Base-by-base conservation (phyloP, 2,113 vertebrate species). In the Pterocles gutturalis region DNA sequence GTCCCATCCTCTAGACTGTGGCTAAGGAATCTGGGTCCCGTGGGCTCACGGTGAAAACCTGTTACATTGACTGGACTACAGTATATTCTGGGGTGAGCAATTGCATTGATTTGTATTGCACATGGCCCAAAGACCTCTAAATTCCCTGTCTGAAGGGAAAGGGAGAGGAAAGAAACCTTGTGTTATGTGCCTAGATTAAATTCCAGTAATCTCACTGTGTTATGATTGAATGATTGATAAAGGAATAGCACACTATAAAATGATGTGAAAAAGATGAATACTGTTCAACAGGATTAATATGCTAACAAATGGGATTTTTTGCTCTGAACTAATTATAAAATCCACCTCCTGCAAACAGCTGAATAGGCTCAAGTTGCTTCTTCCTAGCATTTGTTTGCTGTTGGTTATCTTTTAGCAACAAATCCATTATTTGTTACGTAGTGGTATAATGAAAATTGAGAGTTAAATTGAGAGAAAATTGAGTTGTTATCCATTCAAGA, bases 21-120 rank as follows among this genome's bases (percentile, higher is more conserved):
- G 10, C 28, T 70, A n/a, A 66, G 19, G 48, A 41, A 5, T 18
- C 29, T 36, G 19, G 6, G 6, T 53, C 51, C 33, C 0, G 0
- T 70, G 29, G 26, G 13, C 29, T 83, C 36, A 71, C n/a, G 16
- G 4, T 46, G 7, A 58, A 66, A 87, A 49, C 22, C 60, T n/a
- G 1, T 25, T 81, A 10, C 9, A 3, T 9, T 41, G 54, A 31
- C 31, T 55, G 28, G 48, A 33, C 22, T 49, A 15, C 16, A 55
- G 22, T 18, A 51, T 48, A 36, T 38, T 46, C 55, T 26, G 15
- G 6, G 13, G 66, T 58, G 38, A 79, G 20, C 62, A 51, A 12
- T 49, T 11, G 14, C 43, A 29, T 12, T 73, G 28, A 36, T 80
- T 85, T 92, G 17, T 85, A 8, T 20, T 36, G 41, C 10, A 5